Evolutionary conservation across 2,113 vertebrate species (phyloP).

Genomic region (Nematolebias whitei): DNA sequence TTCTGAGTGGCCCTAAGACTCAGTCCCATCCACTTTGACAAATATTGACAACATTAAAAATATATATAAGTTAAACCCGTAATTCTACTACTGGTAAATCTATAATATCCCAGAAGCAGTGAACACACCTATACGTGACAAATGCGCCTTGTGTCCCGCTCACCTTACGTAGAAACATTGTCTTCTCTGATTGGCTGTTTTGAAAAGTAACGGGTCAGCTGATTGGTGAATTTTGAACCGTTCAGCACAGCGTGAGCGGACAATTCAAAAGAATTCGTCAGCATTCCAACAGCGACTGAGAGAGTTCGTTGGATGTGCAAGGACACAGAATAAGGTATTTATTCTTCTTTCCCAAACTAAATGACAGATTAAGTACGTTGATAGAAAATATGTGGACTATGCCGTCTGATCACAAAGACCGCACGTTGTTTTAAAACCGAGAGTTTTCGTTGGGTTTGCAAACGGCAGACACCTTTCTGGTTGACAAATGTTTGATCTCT

Average conservation of each 20-base stretch:
- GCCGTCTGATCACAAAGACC: neutral
- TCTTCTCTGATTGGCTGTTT: constrained; percentile 70
- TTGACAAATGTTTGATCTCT: no score
- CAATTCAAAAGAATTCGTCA: constrained; percentile 68
- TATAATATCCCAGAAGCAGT: constrained; percentile 3
- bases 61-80: no score
- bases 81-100: neutral
- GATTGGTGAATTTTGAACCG: constrained; percentile 76
- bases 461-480: no score
- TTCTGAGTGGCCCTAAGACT: no score
- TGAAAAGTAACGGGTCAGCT: constrained; percentile 36
- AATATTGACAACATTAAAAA: no score
- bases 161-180: constrained; percentile 12
- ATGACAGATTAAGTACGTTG: no score
- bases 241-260: constrained; percentile 45
- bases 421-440: no score
- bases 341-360: neutral
- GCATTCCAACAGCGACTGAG: constrained; percentile 7
- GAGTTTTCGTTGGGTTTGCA: no score
- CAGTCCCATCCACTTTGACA: no score
- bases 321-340: constrained; percentile 22
- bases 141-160: constrained; percentile 42
- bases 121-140: neutral
- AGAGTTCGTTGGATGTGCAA: no score
- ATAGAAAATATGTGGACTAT: neutral